Evolutionary conservation across 1,140 invertebrate genomes (phyloP).

Genomic region (Colletes gigas): DNA sequence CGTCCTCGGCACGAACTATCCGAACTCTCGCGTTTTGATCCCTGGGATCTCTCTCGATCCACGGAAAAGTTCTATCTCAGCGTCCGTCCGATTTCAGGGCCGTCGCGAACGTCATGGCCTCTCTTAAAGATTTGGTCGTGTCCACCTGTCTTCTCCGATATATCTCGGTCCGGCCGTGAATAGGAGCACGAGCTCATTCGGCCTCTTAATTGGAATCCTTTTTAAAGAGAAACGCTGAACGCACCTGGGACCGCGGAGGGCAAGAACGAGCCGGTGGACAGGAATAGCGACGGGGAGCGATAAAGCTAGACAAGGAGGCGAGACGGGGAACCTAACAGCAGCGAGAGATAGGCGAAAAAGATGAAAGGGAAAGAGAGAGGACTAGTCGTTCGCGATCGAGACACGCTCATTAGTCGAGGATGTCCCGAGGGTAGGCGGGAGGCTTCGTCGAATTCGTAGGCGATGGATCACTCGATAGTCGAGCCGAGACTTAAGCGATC

Average conservation of each 20-base stretch:
- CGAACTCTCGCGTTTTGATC: background rate
- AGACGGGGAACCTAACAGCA: background rate
- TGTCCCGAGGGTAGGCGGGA: conserved; percentile 67
- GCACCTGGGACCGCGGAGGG: conserved; percentile 51
- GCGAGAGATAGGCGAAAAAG: background rate
- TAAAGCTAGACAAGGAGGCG: background rate
- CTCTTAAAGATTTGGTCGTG: conserved; percentile 28
- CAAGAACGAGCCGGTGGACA: background rate
- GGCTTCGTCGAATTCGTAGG: conserved; percentile 73
- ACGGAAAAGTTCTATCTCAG: background rate
- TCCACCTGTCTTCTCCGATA: conserved; percentile 58
- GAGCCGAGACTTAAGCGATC: conserved; percentile 77
- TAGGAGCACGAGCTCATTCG: conserved; percentile 56
- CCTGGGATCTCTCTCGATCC: too few relatives aligned
- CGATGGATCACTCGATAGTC: conserved; percentile 77
- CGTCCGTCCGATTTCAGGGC: conserved; percentile 1
- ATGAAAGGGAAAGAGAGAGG: conserved; percentile 24
- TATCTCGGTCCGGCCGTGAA: conserved; percentile 36
- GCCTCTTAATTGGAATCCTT: conserved; percentile 64
- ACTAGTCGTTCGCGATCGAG: conserved; percentile 63
- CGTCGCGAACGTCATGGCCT: background rate
- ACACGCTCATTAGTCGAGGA: conserved; percentile 72
- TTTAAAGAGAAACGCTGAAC: conserved; percentile 49
- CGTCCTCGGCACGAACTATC: background rate
- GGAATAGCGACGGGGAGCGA: background rate